Evolutionary conservation across 2,113 vertebrate species (phyloP).

Genomic region (Scomber japonicus): DNA sequence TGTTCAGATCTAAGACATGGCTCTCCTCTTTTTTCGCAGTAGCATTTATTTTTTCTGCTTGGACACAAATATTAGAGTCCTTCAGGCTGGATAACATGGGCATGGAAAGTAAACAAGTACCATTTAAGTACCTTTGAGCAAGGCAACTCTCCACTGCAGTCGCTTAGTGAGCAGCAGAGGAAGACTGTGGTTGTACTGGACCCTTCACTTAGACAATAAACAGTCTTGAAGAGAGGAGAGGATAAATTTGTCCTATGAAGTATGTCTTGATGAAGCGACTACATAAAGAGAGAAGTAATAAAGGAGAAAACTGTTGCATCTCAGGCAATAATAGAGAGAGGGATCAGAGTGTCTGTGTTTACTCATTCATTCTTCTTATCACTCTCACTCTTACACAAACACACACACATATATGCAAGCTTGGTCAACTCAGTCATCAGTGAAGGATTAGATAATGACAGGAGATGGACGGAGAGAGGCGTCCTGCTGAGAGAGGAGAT

Average conservation of each 20-base stretch:
- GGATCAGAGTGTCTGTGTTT: conserved; percentile 42
- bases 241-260: neutral
- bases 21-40: neutral
- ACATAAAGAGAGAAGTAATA: neutral
- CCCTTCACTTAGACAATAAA: conserved; percentile 26
- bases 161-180: conserved; percentile 9
- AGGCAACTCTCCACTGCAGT: neutral
- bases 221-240: neutral
- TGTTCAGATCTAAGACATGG: too few species aligned
- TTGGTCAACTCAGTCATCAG: conserved; percentile 56
- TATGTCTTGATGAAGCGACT: conserved; percentile 5
- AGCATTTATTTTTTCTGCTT: neutral
- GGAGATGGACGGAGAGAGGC: conserved; percentile 55
- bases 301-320: conserved; percentile 20
- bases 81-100: neutral
- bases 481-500: conserved; percentile 61
- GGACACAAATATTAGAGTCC: neutral
- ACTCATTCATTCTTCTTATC: conserved; percentile 61
- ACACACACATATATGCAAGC: conserved; percentile 19
- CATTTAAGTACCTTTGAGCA: conserved; percentile 24
- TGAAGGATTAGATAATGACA: conserved; percentile 67
- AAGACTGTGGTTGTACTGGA: neutral
- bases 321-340: neutral
- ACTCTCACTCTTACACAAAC: conserved; percentile 7
- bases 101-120: conserved; percentile 26